Evolutionary conservation across 1,140 invertebrate species (phyloP), one percentile per base, ranked within the genome.

Genomic region (Leptinotarsa texana): DNA sequence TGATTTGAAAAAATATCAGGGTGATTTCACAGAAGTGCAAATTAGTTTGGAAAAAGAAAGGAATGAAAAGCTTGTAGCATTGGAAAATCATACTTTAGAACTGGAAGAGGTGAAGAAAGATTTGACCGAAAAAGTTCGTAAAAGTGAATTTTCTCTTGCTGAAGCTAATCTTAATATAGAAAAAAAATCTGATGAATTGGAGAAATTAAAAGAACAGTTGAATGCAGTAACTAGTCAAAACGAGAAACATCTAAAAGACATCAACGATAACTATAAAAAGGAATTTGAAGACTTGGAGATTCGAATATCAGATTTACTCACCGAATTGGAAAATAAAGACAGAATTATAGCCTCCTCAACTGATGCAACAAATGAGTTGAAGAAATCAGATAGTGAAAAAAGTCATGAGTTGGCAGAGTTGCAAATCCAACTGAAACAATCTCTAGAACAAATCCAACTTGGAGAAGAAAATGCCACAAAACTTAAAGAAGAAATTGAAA

Each of bases 71-170:
- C 57, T 63, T 69, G 4, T n/a, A 8, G 33, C 63, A 18, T 51
- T 74, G 5, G 13, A 67, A 18, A 21, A 13, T 42, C 22, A 74
- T 33, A 69, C 17, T 15, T 62, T 47, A n/a, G 69, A 75, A 69
- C 69, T 75, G 62, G 80, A 78, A 67, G 75, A 81, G 67, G 72
- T 74, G 17, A 74, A 78, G 68, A 62, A 70, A 4, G 66, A 72
- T 2, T 18, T 72, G 3, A 72, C 24, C n/a, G 57, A 51, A 51
- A 27, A 77, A 71, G 15, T 74, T 22, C 21, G 61, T 24, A n/a
- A 72, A 69, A 48, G n/a, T 24, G 21, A 74, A 17, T 63, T 21
- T 17, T 24, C 33, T 47, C 42, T 61, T 75, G 11, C 69, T 24
- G 47, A 48, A 70, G 49, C 33, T 21, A 57, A 13, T 57, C 67